Conservation (phyloP, 2,888 invertebrate genomes). For the Dynastes hyllus region DNA sequence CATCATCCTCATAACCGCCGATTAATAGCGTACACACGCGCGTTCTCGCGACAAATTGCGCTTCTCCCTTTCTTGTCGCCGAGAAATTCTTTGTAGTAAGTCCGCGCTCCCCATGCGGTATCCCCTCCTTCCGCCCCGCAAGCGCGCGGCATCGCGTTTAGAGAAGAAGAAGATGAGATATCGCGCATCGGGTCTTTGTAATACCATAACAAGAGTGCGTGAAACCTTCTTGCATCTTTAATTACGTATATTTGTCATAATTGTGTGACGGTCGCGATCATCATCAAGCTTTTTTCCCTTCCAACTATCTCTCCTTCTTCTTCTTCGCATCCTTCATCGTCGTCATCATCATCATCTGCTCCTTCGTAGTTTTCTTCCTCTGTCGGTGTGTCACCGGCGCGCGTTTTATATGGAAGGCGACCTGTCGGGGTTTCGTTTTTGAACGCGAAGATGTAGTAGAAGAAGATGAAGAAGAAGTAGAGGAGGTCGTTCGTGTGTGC, state of each 20-base stretch:
- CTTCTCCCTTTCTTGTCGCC: slow-evolving; percentile 38
- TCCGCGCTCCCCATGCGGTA: slow-evolving; percentile 17
- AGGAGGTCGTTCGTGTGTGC: slow-evolving; percentile 12
- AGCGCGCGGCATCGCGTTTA: slow-evolving; percentile 10
- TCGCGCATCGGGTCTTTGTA: slow-evolving; percentile 33
- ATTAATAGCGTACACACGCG: slow-evolving; percentile 24
- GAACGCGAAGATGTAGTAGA: neutral
- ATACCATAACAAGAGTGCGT: slow-evolving; percentile 45
- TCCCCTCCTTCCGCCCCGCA: slow-evolving; percentile 1
- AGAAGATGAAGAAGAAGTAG: slow-evolving; percentile 1
- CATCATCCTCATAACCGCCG: slow-evolving; percentile 18
- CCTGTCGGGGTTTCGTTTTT: neutral
- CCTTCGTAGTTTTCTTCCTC: neutral
- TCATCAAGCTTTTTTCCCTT: slow-evolving; percentile 27
- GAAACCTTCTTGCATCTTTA: slow-evolving; percentile 45
- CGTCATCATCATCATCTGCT: neutral
- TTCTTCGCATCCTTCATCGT: neutral
- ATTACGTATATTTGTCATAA: slow-evolving; percentile 46
- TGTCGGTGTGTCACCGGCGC: neutral
- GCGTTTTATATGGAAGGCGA: slow-evolving; percentile 23
- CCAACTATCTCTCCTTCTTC: neutral
- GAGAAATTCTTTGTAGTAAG: slow-evolving; percentile 41
- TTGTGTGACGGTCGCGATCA: slow-evolving; percentile 47
- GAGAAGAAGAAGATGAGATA: neutral
- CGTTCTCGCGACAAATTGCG: slow-evolving; percentile 37